phyloP scores from a whole-genome alignment of 2,113 vertebrate genomes.

The Brachirus orientalis region DNA sequence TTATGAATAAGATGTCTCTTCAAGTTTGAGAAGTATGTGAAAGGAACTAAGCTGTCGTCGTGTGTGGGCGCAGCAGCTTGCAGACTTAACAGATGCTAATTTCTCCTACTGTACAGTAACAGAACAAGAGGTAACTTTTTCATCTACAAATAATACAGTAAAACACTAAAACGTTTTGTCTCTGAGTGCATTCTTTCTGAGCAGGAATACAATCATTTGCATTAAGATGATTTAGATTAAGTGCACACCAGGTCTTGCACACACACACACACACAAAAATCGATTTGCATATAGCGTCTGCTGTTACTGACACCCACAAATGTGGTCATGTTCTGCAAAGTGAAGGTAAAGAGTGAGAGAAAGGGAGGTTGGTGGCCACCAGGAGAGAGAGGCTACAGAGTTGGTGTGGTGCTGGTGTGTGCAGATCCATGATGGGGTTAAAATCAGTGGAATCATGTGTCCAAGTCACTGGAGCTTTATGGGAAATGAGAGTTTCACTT shows the following conservation, averaged over 20 bases:
- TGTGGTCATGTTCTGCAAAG: slow-evolving; percentile 48
- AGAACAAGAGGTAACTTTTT: not conserved
- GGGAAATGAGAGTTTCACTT: slow-evolving; percentile 10
- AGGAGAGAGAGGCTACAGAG: no score
- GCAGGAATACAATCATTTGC: slow-evolving; percentile 25
- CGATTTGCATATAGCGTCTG: slow-evolving; percentile 61
- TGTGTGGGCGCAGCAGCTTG: not conserved
- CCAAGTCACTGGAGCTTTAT: slow-evolving; percentile 4
- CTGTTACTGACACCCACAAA: slow-evolving; percentile 11
- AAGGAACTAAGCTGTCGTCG: not conserved
- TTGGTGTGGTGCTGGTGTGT: no score
- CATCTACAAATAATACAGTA: no score
- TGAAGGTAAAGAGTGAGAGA: not conserved
- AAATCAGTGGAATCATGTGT: slow-evolving; percentile 10
- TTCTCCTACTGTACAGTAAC: not conserved
- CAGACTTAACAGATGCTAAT: not conserved
- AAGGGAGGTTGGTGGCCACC: slow-evolving; percentile 11
- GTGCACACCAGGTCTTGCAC: not conserved
- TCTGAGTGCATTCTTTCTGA: no score
- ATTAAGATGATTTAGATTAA: slow-evolving; percentile 28
- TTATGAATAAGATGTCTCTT: not conserved
- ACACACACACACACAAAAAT: slow-evolving; percentile 16
- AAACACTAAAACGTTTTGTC: no score
- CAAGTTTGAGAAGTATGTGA: not conserved
- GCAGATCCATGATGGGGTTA: not conserved